Conservation (phyloP, 2,888 invertebrate species). For the Aporophyla nigra region DNA sequence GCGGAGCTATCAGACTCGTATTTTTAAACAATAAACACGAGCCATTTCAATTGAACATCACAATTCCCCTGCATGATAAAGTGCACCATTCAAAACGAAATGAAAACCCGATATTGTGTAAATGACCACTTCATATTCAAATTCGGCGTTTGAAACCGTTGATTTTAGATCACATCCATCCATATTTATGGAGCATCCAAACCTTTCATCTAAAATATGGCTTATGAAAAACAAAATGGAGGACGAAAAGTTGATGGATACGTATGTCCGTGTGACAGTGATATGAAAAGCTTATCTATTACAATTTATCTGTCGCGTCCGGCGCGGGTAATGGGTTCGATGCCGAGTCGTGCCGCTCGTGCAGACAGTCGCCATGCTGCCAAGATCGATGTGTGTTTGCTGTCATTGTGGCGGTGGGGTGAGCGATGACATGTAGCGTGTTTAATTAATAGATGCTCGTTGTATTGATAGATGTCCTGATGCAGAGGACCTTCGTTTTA, state of each 20-base stretch:
- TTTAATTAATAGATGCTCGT: neutral
- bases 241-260: slow-evolving; percentile 57
- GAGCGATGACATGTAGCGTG: slow-evolving; percentile 31
- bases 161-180: slow-evolving; percentile 54
- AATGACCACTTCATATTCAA: slow-evolving; percentile 51
- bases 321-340: slow-evolving; percentile 69
- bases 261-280: slow-evolving; percentile 59
- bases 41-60: neutral
- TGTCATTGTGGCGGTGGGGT: slow-evolving; percentile 42
- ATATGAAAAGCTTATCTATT: slow-evolving; percentile 69
- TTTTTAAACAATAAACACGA: neutral
- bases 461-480: slow-evolving; percentile 10
- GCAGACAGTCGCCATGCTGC: slow-evolving; percentile 46
- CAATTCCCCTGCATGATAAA: neutral
- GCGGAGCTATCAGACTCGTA: neutral
- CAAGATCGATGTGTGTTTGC: slow-evolving; percentile 68
- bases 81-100: slow-evolving; percentile 26
- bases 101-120: slow-evolving; percentile 24
- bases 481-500: neutral
- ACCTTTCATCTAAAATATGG: slow-evolving; percentile 66
- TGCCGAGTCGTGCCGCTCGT: slow-evolving; percentile 43
- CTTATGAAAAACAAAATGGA: slow-evolving; percentile 57
- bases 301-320: slow-evolving; percentile 70
- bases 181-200: slow-evolving; percentile 59
- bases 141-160: slow-evolving; percentile 45